These are phyloP conservation scores for Betta splendens DNA, from an alignment of 2,797 vertebrate genomes.

Conservation along the genomic window DNA sequence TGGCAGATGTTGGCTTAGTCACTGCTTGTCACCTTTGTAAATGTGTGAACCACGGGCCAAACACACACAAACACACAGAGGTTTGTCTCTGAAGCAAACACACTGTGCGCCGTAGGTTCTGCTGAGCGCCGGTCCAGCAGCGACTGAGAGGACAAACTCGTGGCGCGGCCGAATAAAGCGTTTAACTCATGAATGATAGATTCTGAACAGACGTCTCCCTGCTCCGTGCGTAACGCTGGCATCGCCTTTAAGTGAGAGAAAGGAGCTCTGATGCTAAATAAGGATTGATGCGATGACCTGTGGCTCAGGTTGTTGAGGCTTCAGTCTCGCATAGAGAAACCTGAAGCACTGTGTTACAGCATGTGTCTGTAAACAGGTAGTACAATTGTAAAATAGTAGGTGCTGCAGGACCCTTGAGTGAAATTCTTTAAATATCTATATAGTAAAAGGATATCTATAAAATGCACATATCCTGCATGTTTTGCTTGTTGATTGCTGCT, in stretches of 20 bases:
- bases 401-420: not conserved
- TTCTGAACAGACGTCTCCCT: constrained; percentile 53
- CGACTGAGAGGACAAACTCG: constrained; percentile 43
- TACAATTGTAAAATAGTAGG: too few relatives aligned
- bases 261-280: constrained; percentile 36
- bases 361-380: too few relatives aligned
- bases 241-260: constrained; percentile 38
- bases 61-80: constrained; percentile 25
- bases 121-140: constrained; percentile 48
- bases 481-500: not conserved
- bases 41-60: constrained; percentile 63
- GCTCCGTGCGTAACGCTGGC: constrained; percentile 46
- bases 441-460: too few relatives aligned
- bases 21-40: constrained; percentile 86
- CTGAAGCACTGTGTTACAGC: too few relatives aligned
- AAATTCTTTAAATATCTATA: too few relatives aligned
- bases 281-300: constrained; percentile 37
- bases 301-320: constrained; percentile 29
- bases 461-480: not conserved
- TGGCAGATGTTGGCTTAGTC: constrained; percentile 86
- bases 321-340: not conserved
- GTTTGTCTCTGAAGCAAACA: constrained; percentile 49
- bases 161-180: constrained; percentile 64
- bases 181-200: constrained; percentile 64
- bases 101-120: constrained; percentile 40